Percentiles rank a stretch among this genome's conserved stretches.
These are phyloP conservation scores for Chrysolina oricalcia DNA, from an alignment of 2,888 invertebrate species.

Conservation along the genomic window DNA sequence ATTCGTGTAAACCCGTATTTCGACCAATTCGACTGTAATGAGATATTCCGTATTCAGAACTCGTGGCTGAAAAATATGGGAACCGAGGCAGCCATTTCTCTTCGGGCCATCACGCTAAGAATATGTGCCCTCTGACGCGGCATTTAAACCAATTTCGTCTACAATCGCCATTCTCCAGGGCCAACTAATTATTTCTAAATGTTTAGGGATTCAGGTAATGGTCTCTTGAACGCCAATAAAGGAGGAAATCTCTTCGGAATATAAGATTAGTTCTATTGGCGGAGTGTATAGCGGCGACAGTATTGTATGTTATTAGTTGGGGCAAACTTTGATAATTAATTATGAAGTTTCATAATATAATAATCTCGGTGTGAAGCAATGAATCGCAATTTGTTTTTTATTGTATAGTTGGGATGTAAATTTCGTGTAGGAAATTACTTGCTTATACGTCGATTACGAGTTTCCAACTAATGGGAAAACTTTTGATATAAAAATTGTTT, in stretches of 20 bases:
- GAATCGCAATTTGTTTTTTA: slow-evolving; percentile 27
- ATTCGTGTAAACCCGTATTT: slow-evolving; percentile 35
- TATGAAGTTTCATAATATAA: slow-evolving; percentile 40
- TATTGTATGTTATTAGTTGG: slow-evolving; percentile 42
- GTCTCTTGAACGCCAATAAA: slow-evolving; percentile 40
- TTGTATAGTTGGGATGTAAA: slow-evolving; percentile 28
- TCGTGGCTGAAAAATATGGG: slow-evolving; percentile 46
- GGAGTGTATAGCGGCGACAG: slow-evolving; percentile 36
- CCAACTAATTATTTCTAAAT: slow-evolving; percentile 44
- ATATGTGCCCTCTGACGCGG: slow-evolving; percentile 41
- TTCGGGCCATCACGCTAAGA: slow-evolving; percentile 22
- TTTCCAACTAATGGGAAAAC: neutral
- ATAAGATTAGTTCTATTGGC: slow-evolving; percentile 45
- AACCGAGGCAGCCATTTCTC: slow-evolving; percentile 38
- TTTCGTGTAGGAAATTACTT: neutral
- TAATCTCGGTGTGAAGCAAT: slow-evolving; percentile 33
- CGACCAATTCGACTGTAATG: slow-evolving; percentile 41
- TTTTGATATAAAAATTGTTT: neutral
- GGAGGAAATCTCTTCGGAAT: slow-evolving; percentile 45
- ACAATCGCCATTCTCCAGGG: slow-evolving; percentile 29
- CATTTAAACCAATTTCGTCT: slow-evolving; percentile 48
- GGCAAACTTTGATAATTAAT: slow-evolving; percentile 47
- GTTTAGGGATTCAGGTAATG: slow-evolving; percentile 48
- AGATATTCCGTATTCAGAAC: slow-evolving; percentile 47
- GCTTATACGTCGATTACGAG: slow-evolving; percentile 8